Conservation (phyloP, 2,797 vertebrate genomes). For the Calcarius lapponicus region DNA sequence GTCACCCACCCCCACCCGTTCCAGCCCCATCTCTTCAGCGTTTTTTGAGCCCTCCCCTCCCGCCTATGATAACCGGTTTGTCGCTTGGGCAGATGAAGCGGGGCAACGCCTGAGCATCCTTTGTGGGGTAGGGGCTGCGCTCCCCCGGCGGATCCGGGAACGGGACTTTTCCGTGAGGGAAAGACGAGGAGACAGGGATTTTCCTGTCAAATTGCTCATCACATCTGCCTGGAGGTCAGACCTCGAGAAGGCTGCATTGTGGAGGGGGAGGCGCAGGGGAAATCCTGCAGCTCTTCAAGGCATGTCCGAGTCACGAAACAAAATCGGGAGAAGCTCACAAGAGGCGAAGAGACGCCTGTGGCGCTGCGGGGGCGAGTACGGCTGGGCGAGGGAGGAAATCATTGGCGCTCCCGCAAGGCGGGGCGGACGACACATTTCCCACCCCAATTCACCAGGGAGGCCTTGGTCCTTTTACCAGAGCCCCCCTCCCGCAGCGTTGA, state of each 20-base stretch:
- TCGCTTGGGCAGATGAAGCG: background rate
- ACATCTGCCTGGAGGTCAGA: background rate
- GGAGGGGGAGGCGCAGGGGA: background rate
- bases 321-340: background rate
- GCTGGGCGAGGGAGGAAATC: background rate
- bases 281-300: background rate
- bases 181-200: background rate
- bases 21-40: background rate
- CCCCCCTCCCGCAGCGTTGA: background rate
- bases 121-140: background rate
- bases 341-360: background rate
- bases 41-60: background rate
- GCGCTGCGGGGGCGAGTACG: background rate
- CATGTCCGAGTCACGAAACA: background rate
- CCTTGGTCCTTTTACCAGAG: background rate
- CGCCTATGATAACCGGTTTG: background rate
- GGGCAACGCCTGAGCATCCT: background rate
- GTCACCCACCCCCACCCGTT: slow-evolving; percentile 10
- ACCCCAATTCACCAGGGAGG: background rate
- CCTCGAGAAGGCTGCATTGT: background rate
- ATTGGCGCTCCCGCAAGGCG: background rate
- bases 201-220: background rate
- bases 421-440: background rate
- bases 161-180: background rate
- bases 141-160: background rate